A percentile compares a stretch with the other conserved stretches of the same genome.
Conservation (phyloP, 2,113 vertebrate species). For the Columba janthina region DNA sequence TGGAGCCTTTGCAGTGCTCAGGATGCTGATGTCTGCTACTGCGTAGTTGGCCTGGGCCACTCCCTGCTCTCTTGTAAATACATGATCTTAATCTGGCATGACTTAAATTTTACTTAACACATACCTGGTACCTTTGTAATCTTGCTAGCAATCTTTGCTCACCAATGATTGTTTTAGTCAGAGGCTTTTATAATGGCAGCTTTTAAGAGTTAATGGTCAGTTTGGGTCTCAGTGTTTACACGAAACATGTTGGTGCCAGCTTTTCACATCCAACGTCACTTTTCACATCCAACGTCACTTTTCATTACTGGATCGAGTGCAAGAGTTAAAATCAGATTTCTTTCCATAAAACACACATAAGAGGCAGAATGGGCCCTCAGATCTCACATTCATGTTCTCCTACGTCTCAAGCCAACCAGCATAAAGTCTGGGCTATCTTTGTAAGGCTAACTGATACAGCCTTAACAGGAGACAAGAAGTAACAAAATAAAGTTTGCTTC, state of each 20-base stretch:
- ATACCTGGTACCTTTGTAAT: not conserved
- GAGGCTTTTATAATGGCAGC: not conserved
- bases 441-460: not conserved
- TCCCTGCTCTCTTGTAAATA: not conserved
- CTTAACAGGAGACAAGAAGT: not conserved
- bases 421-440: not conserved
- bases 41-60: not conserved
- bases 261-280: not conserved
- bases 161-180: not conserved
- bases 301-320: not conserved
- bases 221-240: not conserved
- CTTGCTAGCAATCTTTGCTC: not conserved
- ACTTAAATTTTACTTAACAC: not conserved
- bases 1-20: not conserved
- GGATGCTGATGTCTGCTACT: not conserved
- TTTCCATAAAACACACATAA: not conserved
- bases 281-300: not conserved
- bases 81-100: not conserved
- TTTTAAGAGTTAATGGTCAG: not conserved
- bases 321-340: constrained; percentile 4
- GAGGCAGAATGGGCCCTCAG: not conserved
- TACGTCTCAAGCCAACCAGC: not conserved
- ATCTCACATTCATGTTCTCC: not conserved
- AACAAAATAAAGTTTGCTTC: not conserved
- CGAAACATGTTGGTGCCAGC: not conserved